Evolutionary conservation across 1,140 invertebrate species (phyloP), one percentile per base, ranked within the genome.

Genomic region (Sycophaga agraensis): DNA sequence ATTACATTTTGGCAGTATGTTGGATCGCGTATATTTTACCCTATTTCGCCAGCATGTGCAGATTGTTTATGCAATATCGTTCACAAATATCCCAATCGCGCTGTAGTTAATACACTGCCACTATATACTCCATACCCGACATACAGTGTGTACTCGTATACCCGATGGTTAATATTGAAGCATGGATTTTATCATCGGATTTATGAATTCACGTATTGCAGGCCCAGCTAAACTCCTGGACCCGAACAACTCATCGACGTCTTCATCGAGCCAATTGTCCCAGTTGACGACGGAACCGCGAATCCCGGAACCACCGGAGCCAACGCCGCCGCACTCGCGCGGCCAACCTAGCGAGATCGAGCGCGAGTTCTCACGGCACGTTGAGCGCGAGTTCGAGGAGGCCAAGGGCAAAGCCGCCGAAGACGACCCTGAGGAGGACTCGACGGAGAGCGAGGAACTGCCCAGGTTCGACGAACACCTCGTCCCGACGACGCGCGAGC

Each of bases 231-330:
- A 24, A 9, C 16, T 56, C n/a, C 19, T 28, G 2, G 50, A 61
- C 5, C 9, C 1, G 14, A 8, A 22, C 6, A 61, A 61, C 17
- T 9, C 11, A 0, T 50, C 35, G 1, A 50, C 45, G n/a, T 37
- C 34, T 6, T n/a, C 51, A 0, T 11, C 21, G 4, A 34, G 21
- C 19, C 35, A 43, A 3, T 14, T 26, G 9, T 34, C 26, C 11
- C 61, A 53, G 3, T n/a, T 63, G 35, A 63, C 54, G 16, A 57
- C 46, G 1, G 61, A 63, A 28, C 46, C 54, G 6, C 61, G 55
- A 4, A 51, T 57, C 14, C 54, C 35, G 0, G 39, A 50, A 34
- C 17, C 45, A 2, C 45, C 55, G 7, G 55, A 51, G 6, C 46
- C 54, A 8, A 51, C 60, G 3, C 43, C 60, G 3, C 26, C 46